Conservation (phyloP, 2,797 vertebrate species). For the Gymnoscopelus braueri region DNA sequence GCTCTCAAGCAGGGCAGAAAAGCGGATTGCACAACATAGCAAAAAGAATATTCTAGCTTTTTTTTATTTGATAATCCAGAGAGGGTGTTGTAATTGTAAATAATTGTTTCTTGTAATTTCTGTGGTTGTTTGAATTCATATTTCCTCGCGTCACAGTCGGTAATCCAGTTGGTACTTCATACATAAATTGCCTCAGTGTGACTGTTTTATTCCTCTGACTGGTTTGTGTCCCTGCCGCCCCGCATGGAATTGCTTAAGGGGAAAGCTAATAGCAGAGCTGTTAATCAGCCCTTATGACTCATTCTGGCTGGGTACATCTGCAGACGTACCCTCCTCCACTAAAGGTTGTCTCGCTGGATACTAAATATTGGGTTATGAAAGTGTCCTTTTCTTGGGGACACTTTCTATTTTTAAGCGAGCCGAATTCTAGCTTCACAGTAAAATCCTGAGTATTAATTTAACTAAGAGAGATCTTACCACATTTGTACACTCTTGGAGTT, state of each 20-base stretch:
- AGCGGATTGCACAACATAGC: background rate
- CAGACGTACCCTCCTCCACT: background rate
- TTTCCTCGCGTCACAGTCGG: background rate
- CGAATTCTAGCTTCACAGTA: background rate
- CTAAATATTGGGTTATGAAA: background rate
- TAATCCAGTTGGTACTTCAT: background rate
- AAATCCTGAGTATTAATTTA: too few species aligned
- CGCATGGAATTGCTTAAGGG: background rate
- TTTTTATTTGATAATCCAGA: too few species aligned
- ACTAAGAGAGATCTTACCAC: too few species aligned
- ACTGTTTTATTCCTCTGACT: background rate
- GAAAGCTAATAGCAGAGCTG: background rate
- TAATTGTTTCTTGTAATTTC: too few species aligned
- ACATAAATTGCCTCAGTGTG: background rate
- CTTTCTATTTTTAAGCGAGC: background rate
- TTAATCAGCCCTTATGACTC: conserved; percentile 15
- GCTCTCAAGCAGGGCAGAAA: conserved; percentile 4
- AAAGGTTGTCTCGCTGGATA: background rate
- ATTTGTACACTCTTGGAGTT: too few species aligned
- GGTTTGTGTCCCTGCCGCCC: background rate
- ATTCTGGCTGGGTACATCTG: background rate
- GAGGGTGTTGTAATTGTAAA: too few species aligned
- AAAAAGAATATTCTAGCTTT: too few species aligned
- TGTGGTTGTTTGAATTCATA: background rate
- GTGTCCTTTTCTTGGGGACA: background rate